Evolutionary conservation across 2,113 vertebrate genomes (phyloP).

Genomic region (cat (Felis catus)): F.catus_Fca126_mat1.0 CM031411.1:36902501-36903000

Average conservation of each 20-base stretch:
- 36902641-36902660: neutral
- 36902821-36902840: neutral
- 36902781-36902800: neutral
- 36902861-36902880: neutral
- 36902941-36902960: neutral
- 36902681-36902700: neutral
- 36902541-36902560: neutral
- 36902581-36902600: neutral
- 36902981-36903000: neutral
- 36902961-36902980: neutral
- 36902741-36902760: neutral
- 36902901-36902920: neutral
- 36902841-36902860: constrained; percentile 33
- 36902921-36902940: constrained; percentile 5
- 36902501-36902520: constrained; percentile 36
- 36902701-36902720: neutral
- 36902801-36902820: neutral
- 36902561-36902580: neutral
- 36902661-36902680: constrained; percentile 26
- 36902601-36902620: constrained; percentile 1
- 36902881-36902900: neutral
- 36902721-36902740: neutral
- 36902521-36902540: neutral
- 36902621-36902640: neutral
- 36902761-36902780: neutral